phyloP scores from a whole-genome alignment of 2,888 invertebrate species.

The Timema podura region DNA sequence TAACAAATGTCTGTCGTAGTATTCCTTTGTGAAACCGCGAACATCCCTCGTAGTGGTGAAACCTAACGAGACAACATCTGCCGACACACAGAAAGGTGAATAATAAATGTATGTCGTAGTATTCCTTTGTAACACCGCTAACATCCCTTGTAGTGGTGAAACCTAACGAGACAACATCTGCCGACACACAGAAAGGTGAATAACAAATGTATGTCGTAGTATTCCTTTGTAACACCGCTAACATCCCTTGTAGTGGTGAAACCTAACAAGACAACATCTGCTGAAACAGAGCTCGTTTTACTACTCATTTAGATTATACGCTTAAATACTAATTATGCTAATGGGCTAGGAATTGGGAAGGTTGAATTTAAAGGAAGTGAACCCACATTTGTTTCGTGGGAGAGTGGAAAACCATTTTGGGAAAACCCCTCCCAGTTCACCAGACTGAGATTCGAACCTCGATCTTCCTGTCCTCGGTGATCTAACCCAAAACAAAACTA shows the following conservation, averaged over 20 bases:
- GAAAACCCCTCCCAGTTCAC: no score
- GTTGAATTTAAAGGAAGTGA: no score
- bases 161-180: constrained; percentile 40
- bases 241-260: constrained; percentile 44
- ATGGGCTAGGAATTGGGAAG: no score
- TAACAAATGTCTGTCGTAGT: constrained; percentile 35
- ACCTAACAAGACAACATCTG: constrained; percentile 39
- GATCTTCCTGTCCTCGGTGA: no score
- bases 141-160: constrained; percentile 45
- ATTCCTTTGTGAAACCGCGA: constrained; percentile 45
- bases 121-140: constrained; percentile 45
- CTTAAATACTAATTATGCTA: no score
- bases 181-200: background rate
- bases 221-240: constrained; percentile 45
- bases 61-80: constrained; percentile 41
- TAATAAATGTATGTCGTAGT: constrained; percentile 35
- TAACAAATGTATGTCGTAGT: constrained; percentile 35
- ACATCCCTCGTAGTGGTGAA: constrained; percentile 44
- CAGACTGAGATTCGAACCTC: no score
- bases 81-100: background rate
- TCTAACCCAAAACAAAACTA: no score
- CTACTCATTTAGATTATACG: no score
- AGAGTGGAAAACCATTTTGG: no score
- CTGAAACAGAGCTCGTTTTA: background rate
- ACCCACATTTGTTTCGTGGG: no score